A percentile compares a stretch with the other conserved stretches of the same genome.
phyloP scores from a whole-genome alignment of 2,888 invertebrate genomes.

The Sepiola atlantica region DNA sequence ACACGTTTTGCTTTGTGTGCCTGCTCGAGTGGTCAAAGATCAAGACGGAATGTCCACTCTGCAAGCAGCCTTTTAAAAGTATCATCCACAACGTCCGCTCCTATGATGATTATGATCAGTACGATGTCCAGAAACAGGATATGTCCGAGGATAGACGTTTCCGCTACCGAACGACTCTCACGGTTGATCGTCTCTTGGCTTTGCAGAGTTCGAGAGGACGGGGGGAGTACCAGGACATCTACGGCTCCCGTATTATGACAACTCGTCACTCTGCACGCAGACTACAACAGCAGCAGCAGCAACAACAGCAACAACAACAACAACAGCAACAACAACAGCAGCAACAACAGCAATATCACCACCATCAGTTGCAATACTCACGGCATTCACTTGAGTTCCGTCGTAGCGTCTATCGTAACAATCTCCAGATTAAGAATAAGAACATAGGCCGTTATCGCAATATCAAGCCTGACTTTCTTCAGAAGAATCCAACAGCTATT shows the following conservation, averaged over 20 bases:
- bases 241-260: conserved; percentile 53
- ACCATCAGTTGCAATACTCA: conserved; percentile 53
- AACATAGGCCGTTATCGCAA: conserved; percentile 58
- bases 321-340: conserved; percentile 49
- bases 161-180: conserved; percentile 73
- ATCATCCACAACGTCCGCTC: conserved; percentile 94
- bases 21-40: conserved; percentile 95
- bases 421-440: conserved; percentile 81
- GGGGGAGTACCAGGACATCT: conserved; percentile 51
- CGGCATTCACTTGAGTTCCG: conserved; percentile 74
- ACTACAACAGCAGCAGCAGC: conserved; percentile 53
- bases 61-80: conserved; percentile 91
- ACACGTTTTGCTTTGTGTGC: conserved; percentile 95
- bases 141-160: conserved; percentile 63
- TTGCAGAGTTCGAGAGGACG: conserved; percentile 43
- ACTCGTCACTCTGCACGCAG: conserved; percentile 46
- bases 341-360: conserved; percentile 50
- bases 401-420: conserved; percentile 84
- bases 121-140: conserved; percentile 72
- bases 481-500: conserved; percentile 83
- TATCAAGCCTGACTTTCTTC: conserved; percentile 70
- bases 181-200: conserved; percentile 62
- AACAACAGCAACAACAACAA: conserved; percentile 54
- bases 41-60: conserved; percentile 93
- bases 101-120: conserved; percentile 90